Conservation (phyloP, 2,797 vertebrate species). For the Darevskia nairensis region DNA sequence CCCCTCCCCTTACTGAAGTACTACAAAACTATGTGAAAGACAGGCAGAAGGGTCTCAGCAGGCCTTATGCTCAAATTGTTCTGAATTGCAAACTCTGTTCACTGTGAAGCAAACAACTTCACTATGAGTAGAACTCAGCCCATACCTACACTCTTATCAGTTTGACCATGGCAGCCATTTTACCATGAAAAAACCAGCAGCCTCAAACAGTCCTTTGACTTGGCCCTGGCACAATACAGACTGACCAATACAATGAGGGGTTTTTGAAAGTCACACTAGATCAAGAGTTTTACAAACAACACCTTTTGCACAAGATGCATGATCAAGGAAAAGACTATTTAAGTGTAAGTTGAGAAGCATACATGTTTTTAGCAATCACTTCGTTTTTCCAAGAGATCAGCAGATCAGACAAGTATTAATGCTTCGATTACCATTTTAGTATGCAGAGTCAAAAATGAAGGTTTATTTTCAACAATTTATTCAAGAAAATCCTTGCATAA, state of each 20-base stretch:
- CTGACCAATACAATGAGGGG: not conserved
- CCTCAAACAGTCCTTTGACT: not conserved
- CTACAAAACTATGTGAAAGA: not conserved
- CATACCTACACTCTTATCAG: not conserved
- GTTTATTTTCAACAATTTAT: not conserved
- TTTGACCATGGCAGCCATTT: not conserved
- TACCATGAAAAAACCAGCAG: not conserved
- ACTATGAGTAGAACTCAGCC: not conserved
- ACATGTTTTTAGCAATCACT: not conserved
- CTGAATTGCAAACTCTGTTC: not conserved
- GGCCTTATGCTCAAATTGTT: not conserved
- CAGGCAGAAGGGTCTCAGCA: not conserved
- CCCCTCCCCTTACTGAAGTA: not conserved
- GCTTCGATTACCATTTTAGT: conserved; percentile 15
- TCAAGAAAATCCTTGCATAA: not conserved
- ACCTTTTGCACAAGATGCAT: not conserved
- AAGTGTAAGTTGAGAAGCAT: not conserved
- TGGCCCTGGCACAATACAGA: not conserved
- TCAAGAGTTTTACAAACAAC: not conserved
- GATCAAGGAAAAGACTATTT: not conserved
- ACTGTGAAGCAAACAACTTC: not conserved
- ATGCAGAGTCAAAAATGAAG: not conserved
- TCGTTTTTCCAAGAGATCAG: not conserved
- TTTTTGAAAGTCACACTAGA: not conserved
- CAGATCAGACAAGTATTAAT: not conserved